Evolutionary conservation across 2,888 invertebrate species (phyloP), one percentile per base, ranked within the genome.

Genomic region (Clivina fossor): DNA sequence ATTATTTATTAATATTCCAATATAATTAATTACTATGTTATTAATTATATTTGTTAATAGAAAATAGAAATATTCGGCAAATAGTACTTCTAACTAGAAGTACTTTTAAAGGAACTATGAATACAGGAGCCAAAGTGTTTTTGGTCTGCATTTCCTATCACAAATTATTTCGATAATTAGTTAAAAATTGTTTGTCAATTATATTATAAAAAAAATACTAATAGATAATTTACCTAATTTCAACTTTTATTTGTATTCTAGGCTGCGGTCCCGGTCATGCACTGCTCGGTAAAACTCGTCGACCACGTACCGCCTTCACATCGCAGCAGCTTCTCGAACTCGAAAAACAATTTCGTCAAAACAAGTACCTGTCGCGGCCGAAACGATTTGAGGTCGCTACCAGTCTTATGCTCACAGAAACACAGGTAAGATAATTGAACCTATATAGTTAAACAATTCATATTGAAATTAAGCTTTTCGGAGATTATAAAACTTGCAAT

Each of bases 301-400:
- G 99, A 62, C 99, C 99, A 0, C 81, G 99, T 56, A 99, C 99
- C 0, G 98, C 99, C 1, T 99, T 99, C 79, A 99, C 98, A 1
- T 92, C 80, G 0, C 98, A 99, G 71, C 99, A 99, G 69, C 83
- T 99, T 15, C 79, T 99, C 64, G 98, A 99, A 74, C 77, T 99
- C 69, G 99, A 99, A 77, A 92, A 96, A 73, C 98, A 99, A 78
- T 99, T 99, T 79, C 85, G 94, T 59, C 93, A 96, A 80, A 99
- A 97, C 81, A 99, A 99, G 76, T 99, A 99, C 78, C 84, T 99
- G 37, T 98, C 97, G 24, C 79, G 99, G 64, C 98, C 99, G 15
- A 97, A 98, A 76, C 80, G 99, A 68, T 99, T 97, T 74, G 98
- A 99, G 74, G 97, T 99, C 44, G 99, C 99, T 37, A 98, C 97